Evolutionary conservation across 2,888 invertebrate genomes (phyloP).

Genomic region (Eristalis tenax): DNA sequence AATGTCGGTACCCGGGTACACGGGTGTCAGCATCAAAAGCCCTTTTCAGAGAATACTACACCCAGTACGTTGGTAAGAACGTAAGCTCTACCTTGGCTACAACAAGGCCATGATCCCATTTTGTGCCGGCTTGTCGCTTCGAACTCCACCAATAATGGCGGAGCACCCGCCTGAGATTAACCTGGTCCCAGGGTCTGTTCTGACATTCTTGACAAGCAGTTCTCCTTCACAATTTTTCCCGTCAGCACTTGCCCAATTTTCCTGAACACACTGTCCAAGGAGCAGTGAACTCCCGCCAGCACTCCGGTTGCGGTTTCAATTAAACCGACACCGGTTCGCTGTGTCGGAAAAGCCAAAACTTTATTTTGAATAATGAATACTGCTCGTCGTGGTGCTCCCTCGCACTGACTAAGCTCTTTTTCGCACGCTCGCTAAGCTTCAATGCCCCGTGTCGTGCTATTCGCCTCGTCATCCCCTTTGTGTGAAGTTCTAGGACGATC

Average conservation of each 20-base stretch:
- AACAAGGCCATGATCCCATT: too few relatives aligned
- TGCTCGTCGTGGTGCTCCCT: slow-evolving; percentile 10
- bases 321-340: slow-evolving; percentile 60
- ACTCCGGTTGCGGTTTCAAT: slow-evolving; percentile 50
- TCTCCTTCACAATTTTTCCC: too few relatives aligned
- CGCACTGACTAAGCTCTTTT: slow-evolving; percentile 12
- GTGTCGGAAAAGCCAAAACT: slow-evolving; percentile 63
- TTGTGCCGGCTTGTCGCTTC: too few relatives aligned
- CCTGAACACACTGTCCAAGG: slow-evolving; percentile 44
- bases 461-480: neutral
- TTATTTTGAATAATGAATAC: slow-evolving; percentile 51
- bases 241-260: neutral
- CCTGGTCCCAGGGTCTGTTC: too few relatives aligned
- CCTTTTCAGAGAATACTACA: too few relatives aligned
- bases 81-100: too few relatives aligned
- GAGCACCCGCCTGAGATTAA: too few relatives aligned
- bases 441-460: slow-evolving; percentile 4
- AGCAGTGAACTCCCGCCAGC: slow-evolving; percentile 37
- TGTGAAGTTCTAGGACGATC: slow-evolving; percentile 16
- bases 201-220: too few relatives aligned
- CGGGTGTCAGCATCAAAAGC: too few relatives aligned
- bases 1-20: too few relatives aligned
- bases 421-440: slow-evolving; percentile 21
- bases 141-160: too few relatives aligned
- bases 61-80: too few relatives aligned